Evolutionary conservation across 2,113 vertebrate species (phyloP), one percentile per base, ranked within the genome.

Genomic region (Rhea pennata): DNA sequence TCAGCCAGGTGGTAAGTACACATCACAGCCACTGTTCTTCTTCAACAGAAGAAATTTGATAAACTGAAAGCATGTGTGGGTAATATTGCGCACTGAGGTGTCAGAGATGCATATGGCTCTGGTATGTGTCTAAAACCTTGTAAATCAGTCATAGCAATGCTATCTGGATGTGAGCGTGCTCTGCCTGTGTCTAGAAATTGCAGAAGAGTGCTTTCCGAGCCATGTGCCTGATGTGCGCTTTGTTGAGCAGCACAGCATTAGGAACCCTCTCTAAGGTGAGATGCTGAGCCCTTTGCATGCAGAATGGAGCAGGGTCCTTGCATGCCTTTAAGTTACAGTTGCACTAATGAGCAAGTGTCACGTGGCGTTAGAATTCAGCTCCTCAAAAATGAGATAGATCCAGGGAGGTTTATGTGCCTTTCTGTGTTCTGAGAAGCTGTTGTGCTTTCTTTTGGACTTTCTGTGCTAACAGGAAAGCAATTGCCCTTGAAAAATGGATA

Each of bases 1-100:
- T 99, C 97, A 99, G 99, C 96, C 99, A 99, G 98, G 99, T 99
- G 99, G 99, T 99, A 85, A 99, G 98, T 97, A 54, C 58, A 0
- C 0, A 0, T 6, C 2, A 1, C 17, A 4, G 42, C 62, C 3
- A 0, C 78, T 20, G 69, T 40, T 26, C 7, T 20, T 21, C 42
- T 62, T 33, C 51, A 22, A 29, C 64, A n/a, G 73, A 13, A 42
- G 33, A 29, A 40, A 66, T 82, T 78, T 33, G 9, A 2, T 20
- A 15, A 40, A 8, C 10, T 3, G 17, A 11, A 29, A 2, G 7
- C 1, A 15, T 54, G 42, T 24, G 44, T 23, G 73, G 54, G 39
- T 39, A 3, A 31, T 2, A 3, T n/a, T 44, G 48, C 61, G 54
- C 6, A 0, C 9, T 2, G 23, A 76, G 54, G 33, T 13, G 24